phyloP scores from a whole-genome alignment of 2,113 vertebrate species.

The Ophiodon elongatus region DNA sequence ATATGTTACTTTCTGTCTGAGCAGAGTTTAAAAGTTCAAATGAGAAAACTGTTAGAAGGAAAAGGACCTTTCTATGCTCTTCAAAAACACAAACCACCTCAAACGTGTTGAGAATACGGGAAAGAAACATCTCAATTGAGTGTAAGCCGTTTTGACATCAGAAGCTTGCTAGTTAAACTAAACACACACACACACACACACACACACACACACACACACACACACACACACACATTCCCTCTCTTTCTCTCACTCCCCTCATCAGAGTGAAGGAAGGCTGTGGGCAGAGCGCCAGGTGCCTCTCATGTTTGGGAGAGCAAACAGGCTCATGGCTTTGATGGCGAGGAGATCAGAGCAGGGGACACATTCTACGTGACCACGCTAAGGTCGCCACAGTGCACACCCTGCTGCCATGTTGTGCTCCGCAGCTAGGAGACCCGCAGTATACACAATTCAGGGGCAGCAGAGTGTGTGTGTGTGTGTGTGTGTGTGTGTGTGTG shows the following conservation, averaged over 20 bases:
- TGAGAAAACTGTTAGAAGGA: background rate
- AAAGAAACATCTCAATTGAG: constrained; percentile 53
- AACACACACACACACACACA: constrained; percentile 48
- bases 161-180: constrained; percentile 31
- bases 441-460: constrained; percentile 62
- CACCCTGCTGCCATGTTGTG: constrained; percentile 78
- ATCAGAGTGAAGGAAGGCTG: constrained; percentile 54
- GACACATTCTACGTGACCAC: constrained; percentile 76
- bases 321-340: constrained; percentile 80
- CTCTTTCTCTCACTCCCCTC: constrained; percentile 41
- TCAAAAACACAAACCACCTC: constrained; percentile 49
- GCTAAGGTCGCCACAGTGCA: constrained; percentile 74
- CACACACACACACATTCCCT: constrained; percentile 17
- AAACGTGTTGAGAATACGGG: constrained; percentile 41
- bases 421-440: constrained; percentile 80
- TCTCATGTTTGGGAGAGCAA: constrained; percentile 80
- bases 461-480: constrained; percentile 47
- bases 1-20: background rate
- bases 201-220: constrained; percentile 18
- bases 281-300: constrained; percentile 73
- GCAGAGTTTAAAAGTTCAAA: constrained; percentile 40
- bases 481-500: constrained; percentile 28
- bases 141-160: constrained; percentile 56
- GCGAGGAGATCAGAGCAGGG: constrained; percentile 77
- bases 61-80: constrained; percentile 30